Conservation (phyloP, 23 tunicate genomes). For the Trididemnum nubilum region DNA sequence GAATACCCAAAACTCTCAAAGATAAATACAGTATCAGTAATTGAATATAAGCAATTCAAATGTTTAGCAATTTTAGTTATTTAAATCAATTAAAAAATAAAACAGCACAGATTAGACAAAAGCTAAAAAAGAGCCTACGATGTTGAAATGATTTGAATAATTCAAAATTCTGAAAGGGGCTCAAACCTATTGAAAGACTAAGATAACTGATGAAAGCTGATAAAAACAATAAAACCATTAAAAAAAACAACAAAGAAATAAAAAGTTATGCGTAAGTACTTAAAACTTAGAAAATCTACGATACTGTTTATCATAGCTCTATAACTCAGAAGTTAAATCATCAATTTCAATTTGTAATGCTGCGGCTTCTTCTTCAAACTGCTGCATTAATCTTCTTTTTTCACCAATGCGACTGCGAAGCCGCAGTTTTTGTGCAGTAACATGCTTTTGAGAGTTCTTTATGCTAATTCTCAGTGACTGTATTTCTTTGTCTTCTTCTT, state of each 20-base stretch:
- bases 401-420: constrained; percentile 26
- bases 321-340: too few species aligned
- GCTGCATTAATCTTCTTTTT: constrained; percentile 28
- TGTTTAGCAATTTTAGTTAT: too few species aligned
- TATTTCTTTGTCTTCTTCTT: neutral
- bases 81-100: too few species aligned
- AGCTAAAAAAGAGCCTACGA: too few species aligned
- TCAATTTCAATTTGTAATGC: constrained; percentile 33
- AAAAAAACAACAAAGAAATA: neutral
- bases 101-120: too few species aligned
- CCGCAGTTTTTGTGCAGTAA: constrained; percentile 48
- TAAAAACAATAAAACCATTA: too few species aligned
- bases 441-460: constrained; percentile 1
- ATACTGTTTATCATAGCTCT: too few species aligned
- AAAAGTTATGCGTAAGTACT: neutral
- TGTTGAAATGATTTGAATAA: too few species aligned
- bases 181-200: neutral
- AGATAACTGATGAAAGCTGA: neutral
- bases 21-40: too few species aligned
- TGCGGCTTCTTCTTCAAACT: constrained; percentile 40
- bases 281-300: too few species aligned
- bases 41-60: too few species aligned
- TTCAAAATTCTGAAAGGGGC: neutral
- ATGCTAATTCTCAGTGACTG: neutral
- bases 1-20: too few species aligned